Evolutionary conservation across 2,888 invertebrate species (phyloP).

Genomic region (Amphimallon solstitiale): DNA sequence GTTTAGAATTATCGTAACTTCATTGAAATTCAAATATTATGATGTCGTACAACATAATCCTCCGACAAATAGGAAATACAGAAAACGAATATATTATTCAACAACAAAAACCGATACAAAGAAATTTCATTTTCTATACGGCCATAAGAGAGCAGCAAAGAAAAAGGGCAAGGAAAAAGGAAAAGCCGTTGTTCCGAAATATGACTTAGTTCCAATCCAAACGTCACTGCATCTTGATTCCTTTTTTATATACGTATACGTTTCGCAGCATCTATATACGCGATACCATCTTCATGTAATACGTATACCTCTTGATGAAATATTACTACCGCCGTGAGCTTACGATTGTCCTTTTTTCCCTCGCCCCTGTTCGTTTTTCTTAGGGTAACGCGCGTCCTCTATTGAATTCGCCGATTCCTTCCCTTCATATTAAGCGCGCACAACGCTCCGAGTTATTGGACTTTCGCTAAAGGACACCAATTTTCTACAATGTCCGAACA

Average conservation of each 20-base stretch:
- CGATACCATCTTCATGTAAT: conserved; percentile 25
- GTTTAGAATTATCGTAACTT: too few species aligned
- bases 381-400: neutral
- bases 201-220: conserved; percentile 12
- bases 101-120: neutral
- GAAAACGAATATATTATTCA: neutral
- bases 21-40: too few species aligned
- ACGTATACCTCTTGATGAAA: conserved; percentile 25
- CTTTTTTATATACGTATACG: too few species aligned
- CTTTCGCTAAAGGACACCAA: conserved; percentile 18
- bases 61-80: too few species aligned
- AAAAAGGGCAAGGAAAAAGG: conserved; percentile 6
- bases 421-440: conserved; percentile 4
- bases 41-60: too few species aligned
- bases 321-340: conserved; percentile 14
- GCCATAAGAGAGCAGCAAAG: neutral
- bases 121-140: conserved; percentile 28
- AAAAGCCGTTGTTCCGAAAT: conserved; percentile 18
- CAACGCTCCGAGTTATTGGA: neutral
- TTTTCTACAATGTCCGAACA: conserved; percentile 15
- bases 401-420: conserved; percentile 19
- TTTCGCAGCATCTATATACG: conserved; percentile 17
- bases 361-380: neutral
- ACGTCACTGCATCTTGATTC: conserved; percentile 8
- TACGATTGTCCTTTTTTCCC: neutral